These are phyloP conservation scores for Zaprionus inermis DNA, from an alignment of 1,140 invertebrate species.

Conservation along the genomic window DNA sequence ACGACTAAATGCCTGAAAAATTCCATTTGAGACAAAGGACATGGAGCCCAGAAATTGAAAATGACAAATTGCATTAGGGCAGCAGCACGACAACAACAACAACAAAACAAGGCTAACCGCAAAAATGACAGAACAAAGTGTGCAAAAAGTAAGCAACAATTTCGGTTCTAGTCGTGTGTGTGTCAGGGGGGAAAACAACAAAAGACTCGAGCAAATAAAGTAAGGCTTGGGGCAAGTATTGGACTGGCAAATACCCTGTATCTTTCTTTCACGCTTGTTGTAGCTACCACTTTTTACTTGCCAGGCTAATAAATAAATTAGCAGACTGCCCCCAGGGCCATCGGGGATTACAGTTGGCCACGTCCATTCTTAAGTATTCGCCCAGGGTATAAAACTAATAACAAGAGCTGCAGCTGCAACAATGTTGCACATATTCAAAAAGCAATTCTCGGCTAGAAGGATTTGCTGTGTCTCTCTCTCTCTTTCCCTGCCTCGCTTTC, in stretches of 20 bases:
- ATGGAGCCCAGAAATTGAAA: constrained; percentile 64
- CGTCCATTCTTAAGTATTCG: neutral
- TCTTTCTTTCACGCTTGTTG: neutral
- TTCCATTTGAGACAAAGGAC: constrained; percentile 68
- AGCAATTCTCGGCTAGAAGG: constrained; percentile 68
- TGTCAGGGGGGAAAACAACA: constrained; percentile 41
- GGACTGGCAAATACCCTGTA: constrained; percentile 6
- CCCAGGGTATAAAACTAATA: constrained; percentile 25
- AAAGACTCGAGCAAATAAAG: constrained; percentile 18
- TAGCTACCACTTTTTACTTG: neutral
- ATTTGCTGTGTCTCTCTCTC: constrained; percentile 14
- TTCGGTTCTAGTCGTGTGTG: constrained; percentile 39
- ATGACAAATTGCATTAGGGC: constrained; percentile 78
- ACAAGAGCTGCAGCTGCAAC: constrained; percentile 37
- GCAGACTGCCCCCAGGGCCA: neutral
- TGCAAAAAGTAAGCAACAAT: constrained; percentile 68
- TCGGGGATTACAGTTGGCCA: neutral
- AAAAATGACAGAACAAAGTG: constrained; percentile 69
- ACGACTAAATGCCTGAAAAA: constrained; percentile 69
- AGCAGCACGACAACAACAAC: constrained; percentile 13
- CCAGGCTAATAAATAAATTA: neutral
- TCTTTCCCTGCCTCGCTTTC: no score
- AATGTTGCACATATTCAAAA: constrained; percentile 72
- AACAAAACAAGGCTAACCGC: constrained; percentile 50
- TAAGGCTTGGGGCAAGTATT: neutral